Base-by-base conservation (phyloP, 2,113 vertebrate genomes). In the Gila orcuttii region DNA sequence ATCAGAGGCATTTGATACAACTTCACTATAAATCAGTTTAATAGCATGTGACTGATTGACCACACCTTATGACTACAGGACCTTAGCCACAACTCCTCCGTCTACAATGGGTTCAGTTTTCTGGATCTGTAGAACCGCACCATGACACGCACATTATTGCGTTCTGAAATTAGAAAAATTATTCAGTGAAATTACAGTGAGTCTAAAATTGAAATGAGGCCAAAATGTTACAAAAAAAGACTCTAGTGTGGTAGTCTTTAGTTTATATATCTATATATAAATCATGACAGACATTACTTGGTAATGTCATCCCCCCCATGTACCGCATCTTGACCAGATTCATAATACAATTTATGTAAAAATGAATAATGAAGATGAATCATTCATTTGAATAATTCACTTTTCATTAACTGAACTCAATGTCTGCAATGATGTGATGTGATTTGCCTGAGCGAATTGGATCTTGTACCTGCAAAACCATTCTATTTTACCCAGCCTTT, bases 21-120 rank as follows among this genome's bases (percentile, higher is more conserved):
- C 52, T 50, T 73, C 52, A 33, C 57, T 68, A 88, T 80, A 86
- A 86, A 86, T 86, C 68, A 64, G 25, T 85, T 82, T 73, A 45
- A 82, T 86, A 82, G n/a, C 47, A 71, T 76, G 21, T 84, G 87
- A 84, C 79, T 74, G 42, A 42, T 55, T 86, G 80, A 88, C 84
- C 75, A 79, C 50, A 23, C 59, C 74, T 80, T 64, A 83, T 82
- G 60, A 82, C 50, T 36, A 68, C n/a, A 50, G 71, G 13, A 42
- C 60, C 64, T 86, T 21, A 33, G 28, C 42, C 80, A 69, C 55
- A 86, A 55, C 28, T 33, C 7, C 13, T 76, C 15, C 19, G 55
- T 81, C 50, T 42, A 52, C 39, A 79, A 17, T 39, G 39, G 39
- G 60, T 31, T 45, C 60, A 85, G 50, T 21, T 39, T 66, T 79